Conservation (phyloP, 1,140 invertebrate species). For the Diprion similis region DNA sequence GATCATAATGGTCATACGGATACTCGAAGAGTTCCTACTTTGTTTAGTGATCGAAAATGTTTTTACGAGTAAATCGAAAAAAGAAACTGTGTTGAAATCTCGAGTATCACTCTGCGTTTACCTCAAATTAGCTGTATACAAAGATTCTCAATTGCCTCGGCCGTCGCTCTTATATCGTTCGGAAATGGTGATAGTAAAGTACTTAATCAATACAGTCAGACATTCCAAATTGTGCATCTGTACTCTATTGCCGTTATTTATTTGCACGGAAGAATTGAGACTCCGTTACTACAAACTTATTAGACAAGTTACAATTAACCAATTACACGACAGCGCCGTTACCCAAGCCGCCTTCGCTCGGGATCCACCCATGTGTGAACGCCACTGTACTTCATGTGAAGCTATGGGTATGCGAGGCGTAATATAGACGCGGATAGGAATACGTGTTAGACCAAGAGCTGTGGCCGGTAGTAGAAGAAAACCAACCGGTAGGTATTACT, state of each 20-base stretch:
- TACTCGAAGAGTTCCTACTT: too few relatives aligned
- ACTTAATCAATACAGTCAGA: not conserved
- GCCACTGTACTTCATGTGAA: not conserved
- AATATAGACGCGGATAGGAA: not conserved
- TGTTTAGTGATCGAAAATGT: too few relatives aligned
- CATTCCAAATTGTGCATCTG: not conserved
- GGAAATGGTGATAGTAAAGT: too few relatives aligned
- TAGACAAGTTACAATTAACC: conserved; percentile 4
- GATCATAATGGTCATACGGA: too few relatives aligned
- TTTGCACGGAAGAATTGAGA: not conserved
- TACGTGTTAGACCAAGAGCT: not conserved
- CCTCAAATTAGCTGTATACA: too few relatives aligned
- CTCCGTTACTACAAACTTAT: not conserved
- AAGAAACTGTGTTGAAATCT: too few relatives aligned
- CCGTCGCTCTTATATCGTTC: too few relatives aligned
- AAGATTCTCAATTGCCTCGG: too few relatives aligned
- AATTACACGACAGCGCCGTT: not conserved
- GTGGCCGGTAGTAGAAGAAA: not conserved
- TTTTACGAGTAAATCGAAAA: too few relatives aligned
- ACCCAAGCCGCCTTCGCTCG: not conserved
- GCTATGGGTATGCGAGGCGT: not conserved
- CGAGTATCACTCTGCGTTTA: too few relatives aligned
- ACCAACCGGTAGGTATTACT: not conserved
- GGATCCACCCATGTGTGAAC: conserved; percentile 2
- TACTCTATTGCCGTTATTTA: not conserved